A percentile compares a stretch with the other conserved stretches of the same genome.
Conservation (phyloP, 1,140 invertebrate genomes). For the Thaumatotibia leucotreta region DNA sequence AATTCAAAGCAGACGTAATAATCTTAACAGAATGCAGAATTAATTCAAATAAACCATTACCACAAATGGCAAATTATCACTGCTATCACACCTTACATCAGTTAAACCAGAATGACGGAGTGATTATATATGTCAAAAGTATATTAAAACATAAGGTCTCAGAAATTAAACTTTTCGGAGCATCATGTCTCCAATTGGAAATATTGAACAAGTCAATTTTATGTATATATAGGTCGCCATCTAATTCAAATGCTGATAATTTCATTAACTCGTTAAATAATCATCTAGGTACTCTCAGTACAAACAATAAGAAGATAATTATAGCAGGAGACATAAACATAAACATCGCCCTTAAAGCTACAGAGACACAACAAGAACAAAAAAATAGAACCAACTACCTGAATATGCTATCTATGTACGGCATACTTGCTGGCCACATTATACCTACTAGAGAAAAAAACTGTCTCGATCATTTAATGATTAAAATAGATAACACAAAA, state of each 20-base stretch:
- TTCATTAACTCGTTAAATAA: neutral
- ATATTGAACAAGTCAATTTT: neutral
- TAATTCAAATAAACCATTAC: neutral
- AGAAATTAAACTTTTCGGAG: neutral
- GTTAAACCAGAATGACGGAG: slow-evolving; percentile 4
- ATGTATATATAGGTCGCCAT: slow-evolving; percentile 1
- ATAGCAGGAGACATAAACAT: neutral
- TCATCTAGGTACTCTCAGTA: neutral
- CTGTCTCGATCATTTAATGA: neutral
- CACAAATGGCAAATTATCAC: neutral
- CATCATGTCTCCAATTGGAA: slow-evolving; percentile 1
- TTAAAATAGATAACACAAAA: neutral
- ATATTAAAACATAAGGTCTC: neutral
- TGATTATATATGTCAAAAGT: neutral
- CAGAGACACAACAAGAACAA: neutral
- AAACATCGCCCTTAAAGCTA: neutral
- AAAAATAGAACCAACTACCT: neutral
- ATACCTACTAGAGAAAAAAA: neutral
- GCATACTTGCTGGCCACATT: neutral
- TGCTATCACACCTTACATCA: neutral
- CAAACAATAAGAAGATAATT: neutral
- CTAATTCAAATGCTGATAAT: neutral
- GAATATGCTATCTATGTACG: neutral
- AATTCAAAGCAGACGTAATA: neutral
- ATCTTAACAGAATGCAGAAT: slow-evolving; percentile 11